These are phyloP conservation scores for Lasiommata megera DNA, from an alignment of 2,888 invertebrate species.

Conservation along the genomic window DNA sequence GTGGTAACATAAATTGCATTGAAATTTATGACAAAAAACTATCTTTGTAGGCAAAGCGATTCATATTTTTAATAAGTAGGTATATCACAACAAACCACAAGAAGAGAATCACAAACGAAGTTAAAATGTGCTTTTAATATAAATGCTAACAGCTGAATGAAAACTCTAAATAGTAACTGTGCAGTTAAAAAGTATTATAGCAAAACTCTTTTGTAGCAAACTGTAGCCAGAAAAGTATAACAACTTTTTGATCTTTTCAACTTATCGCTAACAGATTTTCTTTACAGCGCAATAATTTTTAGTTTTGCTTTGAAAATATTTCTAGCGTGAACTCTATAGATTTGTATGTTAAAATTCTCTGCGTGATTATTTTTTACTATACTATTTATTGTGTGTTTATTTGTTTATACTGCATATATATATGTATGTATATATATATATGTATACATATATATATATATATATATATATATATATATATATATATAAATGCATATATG, in stretches of 20 bases:
- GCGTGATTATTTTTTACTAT: too few relatives aligned
- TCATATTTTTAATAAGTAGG: not conserved
- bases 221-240: constrained; percentile 20
- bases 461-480: too few relatives aligned
- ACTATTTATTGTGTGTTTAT: too few relatives aligned
- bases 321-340: too few relatives aligned
- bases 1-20: not conserved
- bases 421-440: too few relatives aligned
- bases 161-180: constrained; percentile 21
- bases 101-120: constrained; percentile 10
- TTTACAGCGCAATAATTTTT: not conserved
- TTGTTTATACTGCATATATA: too few relatives aligned
- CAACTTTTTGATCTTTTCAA: constrained; percentile 18
- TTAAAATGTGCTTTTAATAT: constrained; percentile 23
- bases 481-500: too few relatives aligned
- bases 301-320: not conserved
- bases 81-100: not conserved
- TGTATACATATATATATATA: too few relatives aligned
- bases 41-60: not conserved
- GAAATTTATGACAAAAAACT: not conserved
- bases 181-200: constrained; percentile 20
- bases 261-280: constrained; percentile 5
- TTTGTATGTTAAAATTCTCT: too few relatives aligned
- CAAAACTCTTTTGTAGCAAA: constrained; percentile 22
- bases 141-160: constrained; percentile 19